A percentile compares a stretch with the other conserved stretches of the same genome.
phyloP scores from a whole-genome alignment of 2,888 invertebrate species.

The Drosophila niveifrons region DNA sequence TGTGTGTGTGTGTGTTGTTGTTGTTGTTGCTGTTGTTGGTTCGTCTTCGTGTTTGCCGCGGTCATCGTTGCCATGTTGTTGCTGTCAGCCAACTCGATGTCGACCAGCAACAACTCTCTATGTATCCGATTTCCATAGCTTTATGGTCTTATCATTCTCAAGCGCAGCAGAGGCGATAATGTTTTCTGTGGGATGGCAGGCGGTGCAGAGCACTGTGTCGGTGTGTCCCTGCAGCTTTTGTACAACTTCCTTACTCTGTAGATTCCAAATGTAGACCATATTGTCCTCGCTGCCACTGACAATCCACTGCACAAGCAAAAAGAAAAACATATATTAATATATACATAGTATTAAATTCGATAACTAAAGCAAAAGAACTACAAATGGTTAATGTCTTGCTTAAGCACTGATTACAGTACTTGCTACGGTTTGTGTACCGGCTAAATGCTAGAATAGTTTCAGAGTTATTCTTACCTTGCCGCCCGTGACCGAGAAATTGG shows the following conservation, averaged over 20 bases:
- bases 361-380: too few relatives aligned
- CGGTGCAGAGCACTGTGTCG: slow-evolving; percentile 97
- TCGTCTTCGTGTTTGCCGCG: not conserved
- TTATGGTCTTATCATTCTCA: slow-evolving; percentile 99
- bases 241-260: slow-evolving; percentile 99
- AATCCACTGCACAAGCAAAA: slow-evolving; percentile 92
- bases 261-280: slow-evolving; percentile 99
- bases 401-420: not conserved
- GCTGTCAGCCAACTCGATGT: not conserved
- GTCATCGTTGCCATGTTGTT: not conserved
- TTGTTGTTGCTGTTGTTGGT: slow-evolving; percentile 3
- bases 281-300: slow-evolving; percentile 99
- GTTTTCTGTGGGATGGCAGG: slow-evolving; percentile 99
- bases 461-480: slow-evolving; percentile 91
- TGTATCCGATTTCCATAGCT: slow-evolving; percentile 99
- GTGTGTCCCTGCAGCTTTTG: slow-evolving; percentile 98
- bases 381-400: not conserved
- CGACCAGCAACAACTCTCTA: slow-evolving; percentile 85
- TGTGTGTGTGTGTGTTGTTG: slow-evolving; percentile 6
- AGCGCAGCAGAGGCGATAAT: slow-evolving; percentile 99
- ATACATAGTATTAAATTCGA: not conserved
- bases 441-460: not conserved
- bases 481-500: slow-evolving; percentile 99
- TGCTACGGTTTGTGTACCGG: not conserved
- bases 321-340: not conserved